phyloP scores from a whole-genome alignment of 1,140 invertebrate species.

The Drosophila fuyamai region DNA sequence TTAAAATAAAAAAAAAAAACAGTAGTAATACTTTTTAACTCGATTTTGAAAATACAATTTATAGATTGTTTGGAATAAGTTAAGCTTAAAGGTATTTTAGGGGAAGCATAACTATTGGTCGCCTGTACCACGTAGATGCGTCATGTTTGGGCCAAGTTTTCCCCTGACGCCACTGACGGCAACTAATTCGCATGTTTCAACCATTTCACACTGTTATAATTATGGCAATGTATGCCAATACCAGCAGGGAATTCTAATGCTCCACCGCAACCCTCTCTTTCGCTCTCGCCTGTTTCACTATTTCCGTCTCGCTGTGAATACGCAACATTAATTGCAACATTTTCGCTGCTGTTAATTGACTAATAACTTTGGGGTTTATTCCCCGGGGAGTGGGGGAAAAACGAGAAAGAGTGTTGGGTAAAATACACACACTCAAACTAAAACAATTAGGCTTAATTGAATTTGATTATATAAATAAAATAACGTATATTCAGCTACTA shows the following conservation, averaged over 20 bases:
- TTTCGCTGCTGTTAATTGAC: slow-evolving; percentile 73
- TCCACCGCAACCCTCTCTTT: slow-evolving; percentile 6
- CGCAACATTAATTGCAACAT: slow-evolving; percentile 74
- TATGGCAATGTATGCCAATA: slow-evolving; percentile 59
- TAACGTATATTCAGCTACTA: slow-evolving; percentile 4
- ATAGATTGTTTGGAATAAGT: too few species aligned
- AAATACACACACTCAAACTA: slow-evolving; percentile 12
- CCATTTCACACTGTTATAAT: slow-evolving; percentile 65
- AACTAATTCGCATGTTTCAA: slow-evolving; percentile 75
- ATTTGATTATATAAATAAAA: slow-evolving; percentile 60
- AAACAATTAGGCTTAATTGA: slow-evolving; percentile 72
- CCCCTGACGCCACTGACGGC: slow-evolving; percentile 19
- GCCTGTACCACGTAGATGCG: slow-evolving; percentile 30
- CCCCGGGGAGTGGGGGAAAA: not conserved
- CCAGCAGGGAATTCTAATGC: slow-evolving; percentile 38
- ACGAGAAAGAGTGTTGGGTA: not conserved
- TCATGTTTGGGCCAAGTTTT: slow-evolving; percentile 31
- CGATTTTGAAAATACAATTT: too few species aligned
- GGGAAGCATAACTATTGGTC: slow-evolving; percentile 21
- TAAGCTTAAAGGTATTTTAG: too few species aligned
- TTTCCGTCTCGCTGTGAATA: slow-evolving; percentile 30
- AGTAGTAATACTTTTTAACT: too few species aligned
- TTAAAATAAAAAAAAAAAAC: too few species aligned
- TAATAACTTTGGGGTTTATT: slow-evolving; percentile 53
- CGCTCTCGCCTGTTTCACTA: too few species aligned